Base-by-base conservation (phyloP, 2,797 vertebrate genomes). In the Alexandromys oeconomus region DNA sequence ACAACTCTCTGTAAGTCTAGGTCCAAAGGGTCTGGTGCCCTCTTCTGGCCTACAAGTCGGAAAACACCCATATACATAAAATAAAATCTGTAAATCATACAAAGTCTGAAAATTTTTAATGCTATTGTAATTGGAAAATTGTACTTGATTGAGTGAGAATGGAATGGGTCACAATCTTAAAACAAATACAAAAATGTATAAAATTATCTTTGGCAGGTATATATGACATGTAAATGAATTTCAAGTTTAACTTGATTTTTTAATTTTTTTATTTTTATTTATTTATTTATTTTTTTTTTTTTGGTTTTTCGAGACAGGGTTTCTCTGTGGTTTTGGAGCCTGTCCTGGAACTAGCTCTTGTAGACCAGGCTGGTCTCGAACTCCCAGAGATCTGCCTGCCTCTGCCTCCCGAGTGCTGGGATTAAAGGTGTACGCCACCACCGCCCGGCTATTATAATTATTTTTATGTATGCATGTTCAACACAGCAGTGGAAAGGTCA, bases 211-310 rank as follows among this genome's bases (percentile, higher is more conserved):
- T 37, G 6, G 67, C 65, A 29, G 15, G 23, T 93, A 2, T 67
- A 61, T 78, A 78, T n/a, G 92, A 59, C 57, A 87, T 40, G 69
- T 87, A 74, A 87, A 87, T 57, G 23, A 88, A 74, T 86, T 86
- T 67, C 34, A 37, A 9, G 4, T 86, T 67, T 86, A 86, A 86
- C 46, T 71, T 54, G 13, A 37, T 15, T n/a, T 81, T 59, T 59
- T 17, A 25, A n/a, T n/a, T n/a, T n/a, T n/a, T n/a, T n/a, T n/a
- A n/a, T n/a, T n/a, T n/a, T n/a, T n/a, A n/a, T n/a, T n/a, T n/a
- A n/a, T n/a, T n/a, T n/a, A n/a, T n/a, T n/a, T n/a, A n/a, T n/a
- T n/a, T n/a, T n/a, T n/a, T n/a, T n/a, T n/a, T n/a, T n/a, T n/a
- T n/a, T n/a, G n/a, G n/a, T n/a, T n/a, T n/a, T n/a, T n/a, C n/a